Conservation (phyloP, 2,113 vertebrate genomes). For the Anolis carolinensis region DNA sequence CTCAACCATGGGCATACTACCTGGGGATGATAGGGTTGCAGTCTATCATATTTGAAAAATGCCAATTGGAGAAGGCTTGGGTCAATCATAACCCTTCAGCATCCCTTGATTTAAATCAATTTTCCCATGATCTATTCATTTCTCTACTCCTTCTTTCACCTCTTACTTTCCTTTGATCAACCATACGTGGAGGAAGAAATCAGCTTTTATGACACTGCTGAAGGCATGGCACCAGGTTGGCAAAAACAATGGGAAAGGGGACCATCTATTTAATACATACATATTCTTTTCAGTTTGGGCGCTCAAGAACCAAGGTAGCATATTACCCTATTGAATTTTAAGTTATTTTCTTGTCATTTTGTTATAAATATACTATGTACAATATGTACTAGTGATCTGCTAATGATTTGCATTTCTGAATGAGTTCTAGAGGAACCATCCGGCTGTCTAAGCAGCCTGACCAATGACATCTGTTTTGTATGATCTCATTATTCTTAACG, state of each 20-base stretch:
- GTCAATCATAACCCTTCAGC: neutral
- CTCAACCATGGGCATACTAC: too few relatives aligned
- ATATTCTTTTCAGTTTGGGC: neutral
- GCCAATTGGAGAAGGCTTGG: neutral
- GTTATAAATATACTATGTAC: neutral
- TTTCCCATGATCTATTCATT: neutral
- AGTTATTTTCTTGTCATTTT: neutral
- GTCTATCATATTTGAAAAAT: neutral
- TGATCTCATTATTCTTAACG: slow-evolving; percentile 59
- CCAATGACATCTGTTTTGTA: slow-evolving; percentile 25
- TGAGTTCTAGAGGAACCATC: slow-evolving; percentile 15
- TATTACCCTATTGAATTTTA: neutral
- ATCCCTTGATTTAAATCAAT: neutral
- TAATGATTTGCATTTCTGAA: slow-evolving; percentile 13
- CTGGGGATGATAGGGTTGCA: too few relatives aligned
- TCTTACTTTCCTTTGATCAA: too few relatives aligned
- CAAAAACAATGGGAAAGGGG: neutral
- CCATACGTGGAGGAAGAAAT: neutral
- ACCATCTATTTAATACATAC: neutral
- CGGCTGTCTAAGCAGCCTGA: slow-evolving; percentile 38
- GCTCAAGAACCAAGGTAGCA: neutral
- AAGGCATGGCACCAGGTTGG: neutral
- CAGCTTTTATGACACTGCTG: neutral
- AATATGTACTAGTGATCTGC: too few relatives aligned
- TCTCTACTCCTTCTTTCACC: too few relatives aligned